A percentile compares a stretch with the other conserved stretches of the same genome.
Conservation (phyloP, 2,888 invertebrate species). For the Lamproptera curius region DNA sequence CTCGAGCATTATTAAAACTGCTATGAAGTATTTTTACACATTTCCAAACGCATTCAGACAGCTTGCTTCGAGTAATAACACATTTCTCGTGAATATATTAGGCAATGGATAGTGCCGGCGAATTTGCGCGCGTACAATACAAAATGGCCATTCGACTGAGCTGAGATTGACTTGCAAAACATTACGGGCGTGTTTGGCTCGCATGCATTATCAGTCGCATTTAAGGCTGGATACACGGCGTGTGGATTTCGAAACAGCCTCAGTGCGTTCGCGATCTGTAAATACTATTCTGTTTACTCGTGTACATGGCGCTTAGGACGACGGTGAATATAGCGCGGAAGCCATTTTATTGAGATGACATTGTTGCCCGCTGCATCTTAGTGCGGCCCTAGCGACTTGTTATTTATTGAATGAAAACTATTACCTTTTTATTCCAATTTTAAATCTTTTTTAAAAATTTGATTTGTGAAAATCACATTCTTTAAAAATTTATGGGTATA, state of each 20-base stretch:
- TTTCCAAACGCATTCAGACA: not conserved
- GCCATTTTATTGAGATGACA: too few relatives aligned
- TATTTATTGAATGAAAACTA: too few relatives aligned
- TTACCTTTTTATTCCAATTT: too few relatives aligned
- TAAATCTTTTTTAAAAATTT: too few relatives aligned
- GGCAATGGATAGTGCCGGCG: not conserved
- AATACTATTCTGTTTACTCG: constrained; percentile 6
- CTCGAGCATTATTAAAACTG: too few relatives aligned
- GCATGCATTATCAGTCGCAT: constrained; percentile 21
- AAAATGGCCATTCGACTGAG: not conserved
- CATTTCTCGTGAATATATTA: constrained; percentile 6
- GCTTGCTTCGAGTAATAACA: not conserved
- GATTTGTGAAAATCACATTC: too few relatives aligned
- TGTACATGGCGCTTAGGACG: not conserved
- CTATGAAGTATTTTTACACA: not conserved
- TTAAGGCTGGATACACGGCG: constrained; percentile 1
- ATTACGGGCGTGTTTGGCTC: not conserved
- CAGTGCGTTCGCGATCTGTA: constrained; percentile 25
- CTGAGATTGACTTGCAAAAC: not conserved
- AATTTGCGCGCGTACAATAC: not conserved
- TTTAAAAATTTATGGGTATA: too few relatives aligned
- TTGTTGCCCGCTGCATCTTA: too few relatives aligned
- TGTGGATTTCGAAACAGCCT: constrained; percentile 30
- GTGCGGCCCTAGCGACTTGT: too few relatives aligned
- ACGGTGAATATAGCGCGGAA: not conserved